Evolutionary conservation across 2,113 vertebrate species (phyloP), one percentile per base, ranked within the genome.

Genomic region (Coracopsis vasa): DNA sequence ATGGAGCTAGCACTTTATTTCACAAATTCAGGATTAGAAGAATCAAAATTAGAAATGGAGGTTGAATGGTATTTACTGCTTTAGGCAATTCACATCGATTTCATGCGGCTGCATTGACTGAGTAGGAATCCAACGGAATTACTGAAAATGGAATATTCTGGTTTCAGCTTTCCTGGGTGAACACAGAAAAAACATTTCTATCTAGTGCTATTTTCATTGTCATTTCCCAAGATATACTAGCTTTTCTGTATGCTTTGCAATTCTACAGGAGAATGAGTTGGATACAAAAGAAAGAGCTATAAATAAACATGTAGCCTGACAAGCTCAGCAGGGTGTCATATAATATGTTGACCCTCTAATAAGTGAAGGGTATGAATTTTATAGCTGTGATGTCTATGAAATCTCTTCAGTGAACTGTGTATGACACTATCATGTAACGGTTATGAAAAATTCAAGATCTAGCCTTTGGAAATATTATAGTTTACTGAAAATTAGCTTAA

Each of bases 11-110:
- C 16, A 7, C 42, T 84, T 60, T 51, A 75, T 45, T 92, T 94
- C 64, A 90, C 83, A 97, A 79, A 96, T 64, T 88, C 50, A 31
- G 62, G 8, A 61, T 88, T 92, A 70, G 93, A 94, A 94, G 69
- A 86, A 73, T 61, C 16, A 50, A 67, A 84, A 86, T 86, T 83
- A 73, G 65, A 96, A 90, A 92, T 35, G 13, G 16, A 73, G 13
- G 27, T 62, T 66, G 39, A 88, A 72, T 62, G 20, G 2, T 15
- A 73, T 85, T 85, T 83, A 10, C 35, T 90, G 75, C 15, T 83
- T 82, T 67, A 70, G 85, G 53, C 35, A 92, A 71, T 92, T 74
- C 60, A 39, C 11, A 11, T 11, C 41, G 33, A 62, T 83, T 66
- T 86, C 42, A 77, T 51, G 56, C 29, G 71, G 29, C 60, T 73